Base-by-base conservation (phyloP, 1,140 invertebrate genomes). In the Drosophila athabasca region DNA sequence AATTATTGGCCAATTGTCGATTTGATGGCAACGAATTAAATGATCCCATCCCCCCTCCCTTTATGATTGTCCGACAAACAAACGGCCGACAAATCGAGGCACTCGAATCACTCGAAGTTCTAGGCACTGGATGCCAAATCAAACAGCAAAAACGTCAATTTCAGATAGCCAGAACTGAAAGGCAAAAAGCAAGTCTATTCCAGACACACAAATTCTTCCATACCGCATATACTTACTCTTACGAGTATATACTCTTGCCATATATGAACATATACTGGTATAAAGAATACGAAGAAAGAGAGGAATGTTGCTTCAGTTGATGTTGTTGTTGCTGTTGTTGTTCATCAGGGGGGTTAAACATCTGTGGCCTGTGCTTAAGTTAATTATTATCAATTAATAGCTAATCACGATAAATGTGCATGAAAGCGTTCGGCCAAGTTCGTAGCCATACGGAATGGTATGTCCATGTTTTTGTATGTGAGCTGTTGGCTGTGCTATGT, bases 371-470 rank as follows among this genome's bases (percentile, higher is more conserved):
- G 82, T 87, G 81, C 81, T 85, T 60, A 88, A 88, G 83, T 88
- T 87, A 87, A 87, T 87, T 87, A 87, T 87, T 88, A 87, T 88
- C 83, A 87, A 87, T 87, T 87, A 87, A 83, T 79, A 79, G 83
- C 83, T 87, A 87, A 87, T 87, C 83, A 87, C 83, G 83, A 87
- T 87, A 87, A 87, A 87, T 87, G 83, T 87, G 83, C 75, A 87
- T 83, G 83, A 76, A 83, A 88, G 79, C 67, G 83, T 22, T 46
- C 15, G 44, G 31, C 35, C 57, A 76, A 67, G 62, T 68, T 62
- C 51, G 69, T 35, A 29, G 60, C 45, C 24, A 73, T 49, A 41
- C 4, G 22, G 19, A 17, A 74, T 43, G 17, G 43, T 24, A 46
- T 39, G 54, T 29, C 46, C 26, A 41, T 73, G 50, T 45, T 26